These are phyloP conservation scores for Sarcophilus harrisii DNA, from an alignment of 2,797 vertebrate species.

Conservation along the genomic window DNA sequence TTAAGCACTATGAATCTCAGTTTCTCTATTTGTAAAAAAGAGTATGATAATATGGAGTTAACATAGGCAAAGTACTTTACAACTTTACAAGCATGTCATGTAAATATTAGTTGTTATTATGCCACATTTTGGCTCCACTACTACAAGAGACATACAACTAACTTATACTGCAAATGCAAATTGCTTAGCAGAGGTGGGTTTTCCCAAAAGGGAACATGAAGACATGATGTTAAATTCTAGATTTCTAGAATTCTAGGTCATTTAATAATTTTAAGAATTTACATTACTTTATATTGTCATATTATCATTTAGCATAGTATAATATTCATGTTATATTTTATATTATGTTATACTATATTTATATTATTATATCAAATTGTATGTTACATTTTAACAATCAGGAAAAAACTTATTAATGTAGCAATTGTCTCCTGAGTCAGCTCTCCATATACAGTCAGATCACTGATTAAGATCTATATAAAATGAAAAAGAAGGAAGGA, in stretches of 20 bases:
- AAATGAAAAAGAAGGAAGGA: neutral
- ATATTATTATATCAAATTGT: neutral
- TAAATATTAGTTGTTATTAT: neutral
- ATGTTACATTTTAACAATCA: neutral
- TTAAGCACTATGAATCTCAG: neutral
- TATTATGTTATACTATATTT: neutral
- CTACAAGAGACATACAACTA: neutral
- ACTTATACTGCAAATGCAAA: neutral
- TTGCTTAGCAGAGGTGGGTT: neutral
- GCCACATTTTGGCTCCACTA: neutral
- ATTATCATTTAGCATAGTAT: neutral
- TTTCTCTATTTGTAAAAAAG: neutral
- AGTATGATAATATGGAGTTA: neutral
- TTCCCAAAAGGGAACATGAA: neutral
- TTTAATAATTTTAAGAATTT: neutral
- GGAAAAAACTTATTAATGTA: neutral
- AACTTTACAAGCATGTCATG: neutral
- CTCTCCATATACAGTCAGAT: neutral
- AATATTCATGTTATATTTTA: neutral
- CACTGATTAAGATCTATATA: neutral
- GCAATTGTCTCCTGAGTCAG: neutral
- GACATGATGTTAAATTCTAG: neutral
- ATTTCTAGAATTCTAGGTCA: neutral
- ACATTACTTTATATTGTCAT: neutral
- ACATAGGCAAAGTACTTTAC: neutral